Base-by-base conservation (phyloP, 2,888 invertebrate species). In the Acanthosepion esculentum region DNA sequence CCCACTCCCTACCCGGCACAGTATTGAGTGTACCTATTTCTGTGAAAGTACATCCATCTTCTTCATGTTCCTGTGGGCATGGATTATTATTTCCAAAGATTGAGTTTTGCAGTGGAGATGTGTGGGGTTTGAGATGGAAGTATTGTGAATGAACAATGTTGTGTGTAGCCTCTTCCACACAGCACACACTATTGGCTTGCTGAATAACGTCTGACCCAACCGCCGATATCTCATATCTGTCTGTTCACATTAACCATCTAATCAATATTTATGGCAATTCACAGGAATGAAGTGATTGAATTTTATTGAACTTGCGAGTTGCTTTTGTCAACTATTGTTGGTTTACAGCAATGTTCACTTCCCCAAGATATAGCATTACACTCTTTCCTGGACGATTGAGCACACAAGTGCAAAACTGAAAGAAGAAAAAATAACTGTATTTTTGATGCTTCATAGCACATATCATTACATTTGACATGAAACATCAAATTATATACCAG, bases 11-110 rank as follows among this genome's bases (percentile, higher is more conserved):
- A n/a, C 78, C 78, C n/a, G 20, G 33, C n/a, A 33, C 78, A n/a
- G 78, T 78, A 78, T 78, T 78, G 78, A 78, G 78, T 78, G 78
- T 78, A 78, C 78, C 78, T 78, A 78, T 78, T 78, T 78, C 78
- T n/a, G 78, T 78, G 78, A 78, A 78, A 78, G 78, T 78, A n/a
- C 78, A n/a, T 78, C n/a, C 78, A 78, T 33, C 78, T 78, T 78
- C 78, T 78, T 78, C 78, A n/a, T 78, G 78, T 78, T 78, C 78
- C 78, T 78, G 78, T 78, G 78, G 78, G 78, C 78, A 78, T 23
- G n/a, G 78, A 78, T 78, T 78, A 78, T 78, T 78, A 78, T 78
- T 78, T 78, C 78, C 78, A 78, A 78, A 78, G 78, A 78, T 78
- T 78, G 78, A 78, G 78, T 78, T 78, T 78, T 78, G n/a, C 78